A percentile compares a stretch with the other conserved stretches of the same genome.
Evolutionary conservation across 1,140 invertebrate species (phyloP).

Genomic region (Papilio polyxenes): DNA sequence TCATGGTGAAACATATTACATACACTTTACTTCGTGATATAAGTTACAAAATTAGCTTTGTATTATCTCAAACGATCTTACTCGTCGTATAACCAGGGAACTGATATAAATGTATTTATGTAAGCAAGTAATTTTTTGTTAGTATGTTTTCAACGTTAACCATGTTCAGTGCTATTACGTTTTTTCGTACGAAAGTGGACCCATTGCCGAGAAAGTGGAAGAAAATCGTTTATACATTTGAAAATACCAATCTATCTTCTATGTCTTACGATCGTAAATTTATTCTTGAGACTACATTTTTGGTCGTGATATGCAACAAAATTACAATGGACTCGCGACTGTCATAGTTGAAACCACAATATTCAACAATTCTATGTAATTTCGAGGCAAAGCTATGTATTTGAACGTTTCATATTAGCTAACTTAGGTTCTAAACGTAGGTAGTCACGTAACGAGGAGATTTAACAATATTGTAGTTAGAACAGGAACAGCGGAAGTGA

Average conservation of each 20-base stretch:
- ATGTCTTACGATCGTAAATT: neutral
- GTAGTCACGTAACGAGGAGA: neutral
- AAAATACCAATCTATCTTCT: neutral
- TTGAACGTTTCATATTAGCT: neutral
- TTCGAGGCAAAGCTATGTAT: neutral
- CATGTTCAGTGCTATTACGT: too few relatives aligned
- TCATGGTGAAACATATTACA: neutral
- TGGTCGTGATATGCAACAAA: neutral
- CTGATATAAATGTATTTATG: neutral
- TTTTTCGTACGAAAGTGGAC: too few relatives aligned
- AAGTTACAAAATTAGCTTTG: neutral
- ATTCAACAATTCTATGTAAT: neutral
- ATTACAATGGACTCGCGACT: neutral
- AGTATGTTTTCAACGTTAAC: too few relatives aligned
- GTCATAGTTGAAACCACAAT: neutral
- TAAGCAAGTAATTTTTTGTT: neutral
- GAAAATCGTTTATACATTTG: neutral
- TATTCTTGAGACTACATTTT: neutral
- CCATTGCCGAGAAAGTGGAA: too few relatives aligned
- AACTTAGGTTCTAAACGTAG: neutral
- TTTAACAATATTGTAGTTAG: slow-evolving; percentile 9
- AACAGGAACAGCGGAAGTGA: slow-evolving; percentile 14
- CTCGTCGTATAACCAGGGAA: neutral
- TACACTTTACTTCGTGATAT: neutral
- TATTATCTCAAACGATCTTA: neutral